These are phyloP conservation scores for rabbit (Oryctolagus cuniculus) DNA, from an alignment of 2,113 vertebrate genomes.

Conservation along the genomic window DNA sequence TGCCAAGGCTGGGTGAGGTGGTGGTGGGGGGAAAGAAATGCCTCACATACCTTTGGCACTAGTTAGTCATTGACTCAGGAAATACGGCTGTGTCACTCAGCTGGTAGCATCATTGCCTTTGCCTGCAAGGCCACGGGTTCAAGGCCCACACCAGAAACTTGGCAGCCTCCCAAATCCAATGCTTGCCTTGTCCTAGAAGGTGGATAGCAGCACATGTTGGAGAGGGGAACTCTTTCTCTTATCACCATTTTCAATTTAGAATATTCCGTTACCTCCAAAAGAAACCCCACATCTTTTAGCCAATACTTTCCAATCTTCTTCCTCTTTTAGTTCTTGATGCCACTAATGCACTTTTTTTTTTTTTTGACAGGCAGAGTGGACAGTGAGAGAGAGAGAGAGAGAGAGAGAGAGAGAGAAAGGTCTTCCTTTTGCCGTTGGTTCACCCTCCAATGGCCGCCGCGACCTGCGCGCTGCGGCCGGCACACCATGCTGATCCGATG, in stretches of 20 bases:
- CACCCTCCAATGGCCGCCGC: too few relatives aligned
- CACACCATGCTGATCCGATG: too few relatives aligned
- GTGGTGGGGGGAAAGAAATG: conserved; percentile 53
- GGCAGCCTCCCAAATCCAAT: conserved; percentile 59
- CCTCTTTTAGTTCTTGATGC: neutral
- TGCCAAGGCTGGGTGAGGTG: neutral
- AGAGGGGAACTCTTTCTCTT: neutral
- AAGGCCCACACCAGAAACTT: conserved; percentile 73
- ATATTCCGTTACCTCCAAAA: neutral
- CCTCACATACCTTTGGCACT: conserved; percentile 68
- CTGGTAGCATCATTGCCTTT: conserved; percentile 62
- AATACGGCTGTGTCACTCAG: conserved; percentile 66
- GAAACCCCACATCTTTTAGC: neutral
- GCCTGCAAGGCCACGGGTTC: conserved; percentile 75
- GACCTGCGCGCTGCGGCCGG: too few relatives aligned
- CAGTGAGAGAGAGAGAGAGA: too few relatives aligned
- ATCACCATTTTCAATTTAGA: neutral
- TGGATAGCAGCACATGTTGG: neutral
- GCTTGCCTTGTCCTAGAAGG: neutral
- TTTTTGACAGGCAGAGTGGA: too few relatives aligned
- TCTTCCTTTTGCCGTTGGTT: too few relatives aligned
- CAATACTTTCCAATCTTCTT: neutral
- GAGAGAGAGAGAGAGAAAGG: too few relatives aligned
- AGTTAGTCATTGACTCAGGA: conserved; percentile 72
- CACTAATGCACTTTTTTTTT: neutral